Evolutionary conservation across 2,113 vertebrate species (phyloP).

Genomic region (Macrotus californicus): DNA sequence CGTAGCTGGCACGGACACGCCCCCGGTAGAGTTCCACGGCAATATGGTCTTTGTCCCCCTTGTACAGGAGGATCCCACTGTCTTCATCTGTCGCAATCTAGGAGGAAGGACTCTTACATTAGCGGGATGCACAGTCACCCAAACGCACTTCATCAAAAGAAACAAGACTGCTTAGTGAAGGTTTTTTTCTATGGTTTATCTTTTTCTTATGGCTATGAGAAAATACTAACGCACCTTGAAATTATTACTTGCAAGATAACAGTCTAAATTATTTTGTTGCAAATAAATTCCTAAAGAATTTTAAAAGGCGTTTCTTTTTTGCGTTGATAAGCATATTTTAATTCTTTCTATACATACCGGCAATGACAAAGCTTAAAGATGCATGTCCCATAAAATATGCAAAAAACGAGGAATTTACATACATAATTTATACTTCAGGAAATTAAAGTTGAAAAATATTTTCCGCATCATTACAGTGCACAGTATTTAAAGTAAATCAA

Average conservation of each 20-base stretch:
- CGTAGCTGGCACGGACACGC: constrained; percentile 95
- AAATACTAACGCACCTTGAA: not conserved
- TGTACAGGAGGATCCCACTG: constrained; percentile 95
- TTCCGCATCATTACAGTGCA: constrained; percentile 74
- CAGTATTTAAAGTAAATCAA: constrained; percentile 73
- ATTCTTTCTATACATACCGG: constrained; percentile 79
- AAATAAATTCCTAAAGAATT: not conserved
- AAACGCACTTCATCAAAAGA: not conserved
- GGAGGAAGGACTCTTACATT: constrained; percentile 54
- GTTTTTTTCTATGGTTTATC: not conserved
- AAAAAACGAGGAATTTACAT: constrained; percentile 75
- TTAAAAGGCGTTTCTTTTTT: not conserved
- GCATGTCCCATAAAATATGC: constrained; percentile 71
- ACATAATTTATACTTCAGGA: constrained; percentile 78
- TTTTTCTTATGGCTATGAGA: not conserved
- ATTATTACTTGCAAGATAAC: not conserved
- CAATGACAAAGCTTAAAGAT: constrained; percentile 78
- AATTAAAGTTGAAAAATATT: constrained; percentile 71
- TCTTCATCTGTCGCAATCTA: constrained; percentile 98
- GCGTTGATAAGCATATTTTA: constrained; percentile 74
- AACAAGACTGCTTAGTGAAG: not conserved
- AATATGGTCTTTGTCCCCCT: constrained; percentile 93
- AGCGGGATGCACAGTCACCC: not conserved
- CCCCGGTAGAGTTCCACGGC: constrained; percentile 95
- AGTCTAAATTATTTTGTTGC: not conserved